Conservation (phyloP, 1,140 invertebrate species). For the Aphelenchoides avenae region DNA sequence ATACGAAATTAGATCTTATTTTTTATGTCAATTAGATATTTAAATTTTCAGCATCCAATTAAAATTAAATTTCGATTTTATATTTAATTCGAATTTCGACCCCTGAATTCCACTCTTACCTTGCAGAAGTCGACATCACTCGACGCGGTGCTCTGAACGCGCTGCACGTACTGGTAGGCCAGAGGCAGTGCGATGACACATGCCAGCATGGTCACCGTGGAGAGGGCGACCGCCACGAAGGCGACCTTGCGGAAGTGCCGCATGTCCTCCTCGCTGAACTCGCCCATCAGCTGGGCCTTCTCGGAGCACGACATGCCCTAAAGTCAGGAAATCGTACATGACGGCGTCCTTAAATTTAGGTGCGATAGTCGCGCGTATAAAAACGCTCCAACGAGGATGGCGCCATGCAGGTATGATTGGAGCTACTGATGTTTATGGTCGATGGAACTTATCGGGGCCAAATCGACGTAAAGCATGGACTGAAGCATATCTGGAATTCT, state of each 20-base stretch:
- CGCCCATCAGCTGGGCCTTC: no score
- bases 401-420: no score
- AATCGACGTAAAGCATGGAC: no score
- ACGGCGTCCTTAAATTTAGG: no score
- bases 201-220: conserved; percentile 55
- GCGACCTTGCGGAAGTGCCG: conserved; percentile 45
- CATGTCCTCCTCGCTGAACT: conserved; percentile 29
- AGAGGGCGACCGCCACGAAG: conserved; percentile 55
- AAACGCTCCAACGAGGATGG: no score
- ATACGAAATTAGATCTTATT: conserved; percentile 9
- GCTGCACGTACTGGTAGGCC: conserved; percentile 55
- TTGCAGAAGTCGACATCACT: conserved; percentile 56
- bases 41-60: not conserved
- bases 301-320: no score
- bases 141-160: conserved; percentile 46
- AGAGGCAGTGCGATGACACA: conserved; percentile 53
- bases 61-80: not conserved
- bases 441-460: no score
- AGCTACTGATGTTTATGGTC: no score
- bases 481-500: no score
- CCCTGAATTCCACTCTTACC: conserved; percentile 8
- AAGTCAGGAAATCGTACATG: no score
- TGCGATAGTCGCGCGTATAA: no score
- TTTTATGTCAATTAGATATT: conserved; percentile 7
- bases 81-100: not conserved